Percentiles rank a stretch among this genome's conserved stretches.
Conservation (phyloP, 1,140 invertebrate genomes). For the Leptinotarsa lineolata region DNA sequence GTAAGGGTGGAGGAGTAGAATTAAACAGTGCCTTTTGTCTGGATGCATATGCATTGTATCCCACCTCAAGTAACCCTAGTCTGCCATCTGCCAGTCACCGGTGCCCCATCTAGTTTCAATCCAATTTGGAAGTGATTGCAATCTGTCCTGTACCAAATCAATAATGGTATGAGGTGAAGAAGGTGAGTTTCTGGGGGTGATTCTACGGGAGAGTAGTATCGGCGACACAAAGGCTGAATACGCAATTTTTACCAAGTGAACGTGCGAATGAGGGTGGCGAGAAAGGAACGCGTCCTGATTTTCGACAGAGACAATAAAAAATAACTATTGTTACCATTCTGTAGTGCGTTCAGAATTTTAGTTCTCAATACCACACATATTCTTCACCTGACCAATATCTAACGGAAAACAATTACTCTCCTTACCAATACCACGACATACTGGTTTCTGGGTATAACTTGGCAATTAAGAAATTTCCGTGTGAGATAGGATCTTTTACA, state of each 20-base stretch:
- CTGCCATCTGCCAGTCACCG: conserved; percentile 56
- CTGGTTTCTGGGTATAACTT: too few relatives aligned
- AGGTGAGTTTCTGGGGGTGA: not conserved
- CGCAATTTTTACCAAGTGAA: not conserved
- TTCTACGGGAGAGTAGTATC: not conserved
- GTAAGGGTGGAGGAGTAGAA: conserved; percentile 47
- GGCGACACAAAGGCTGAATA: conserved; percentile 1
- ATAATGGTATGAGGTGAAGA: conserved; percentile 35
- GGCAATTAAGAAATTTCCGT: too few relatives aligned
- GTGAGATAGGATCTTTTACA: too few relatives aligned
- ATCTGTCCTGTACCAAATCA: conserved; percentile 50
- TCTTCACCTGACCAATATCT: too few relatives aligned
- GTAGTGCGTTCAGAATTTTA: too few relatives aligned
- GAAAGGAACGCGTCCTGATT: not conserved
- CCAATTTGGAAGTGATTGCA: conserved; percentile 55
- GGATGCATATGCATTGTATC: conserved; percentile 54
- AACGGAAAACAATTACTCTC: too few relatives aligned
- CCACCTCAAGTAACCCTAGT: conserved; percentile 56
- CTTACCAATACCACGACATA: too few relatives aligned
- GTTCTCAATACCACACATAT: too few relatives aligned
- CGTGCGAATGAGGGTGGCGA: not conserved
- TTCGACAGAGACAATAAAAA: too few relatives aligned
- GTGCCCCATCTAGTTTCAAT: conserved; percentile 47
- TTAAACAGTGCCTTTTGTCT: conserved; percentile 53
- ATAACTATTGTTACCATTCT: too few relatives aligned